Base-by-base conservation (phyloP, 2,888 invertebrate species). In the Lypha dubia region DNA sequence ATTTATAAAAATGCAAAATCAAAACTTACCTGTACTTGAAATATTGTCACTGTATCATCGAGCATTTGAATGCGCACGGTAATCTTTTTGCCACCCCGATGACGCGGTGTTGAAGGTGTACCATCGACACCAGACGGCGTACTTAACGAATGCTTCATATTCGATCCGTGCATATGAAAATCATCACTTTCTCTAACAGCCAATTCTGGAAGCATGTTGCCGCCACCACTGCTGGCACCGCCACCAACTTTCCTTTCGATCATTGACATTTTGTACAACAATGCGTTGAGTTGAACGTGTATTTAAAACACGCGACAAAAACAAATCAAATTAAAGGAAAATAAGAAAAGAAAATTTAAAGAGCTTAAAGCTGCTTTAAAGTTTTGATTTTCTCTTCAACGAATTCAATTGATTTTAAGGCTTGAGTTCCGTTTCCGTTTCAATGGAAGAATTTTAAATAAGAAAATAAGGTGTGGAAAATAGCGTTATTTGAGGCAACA, bases 71-170 rank as follows among this genome's bases (percentile, higher is more conserved):
- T 96, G 88, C 97, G 94, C 86, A 97, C 95, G 74, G 97, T 96
- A 86, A 97, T 94, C 95, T 97, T 97, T 93, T 97, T 97, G 91
- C 97, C 97, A 90, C 96, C 96, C 89, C 96, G 96, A 87, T 97
- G 96, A 87, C 96, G 94, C 71, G 96, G 96, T 86, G 96, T 96
- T 85, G 96, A 94, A 86, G 93, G 93, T 71, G 92, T 91, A 20
- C 92, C 92, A 93, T 97, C 97, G 89, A 96, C 96, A 86, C 96
- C 96, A 77, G 96, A 96, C 86, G 96, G 96, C 88, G 96, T 96
- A 89, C 96, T 96, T 91, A 96, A 94, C 88, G 96, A 96, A 92
- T 97, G 96, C 92, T 96, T 96, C 96, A 96, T 96, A 86, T 95
- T 94, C 87, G 95, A 94, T 7, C 56, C 75, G 13, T 89, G 88